Evolutionary conservation across 2,797 vertebrate genomes (phyloP).

Genomic region (Clarias pachynema): DNA sequence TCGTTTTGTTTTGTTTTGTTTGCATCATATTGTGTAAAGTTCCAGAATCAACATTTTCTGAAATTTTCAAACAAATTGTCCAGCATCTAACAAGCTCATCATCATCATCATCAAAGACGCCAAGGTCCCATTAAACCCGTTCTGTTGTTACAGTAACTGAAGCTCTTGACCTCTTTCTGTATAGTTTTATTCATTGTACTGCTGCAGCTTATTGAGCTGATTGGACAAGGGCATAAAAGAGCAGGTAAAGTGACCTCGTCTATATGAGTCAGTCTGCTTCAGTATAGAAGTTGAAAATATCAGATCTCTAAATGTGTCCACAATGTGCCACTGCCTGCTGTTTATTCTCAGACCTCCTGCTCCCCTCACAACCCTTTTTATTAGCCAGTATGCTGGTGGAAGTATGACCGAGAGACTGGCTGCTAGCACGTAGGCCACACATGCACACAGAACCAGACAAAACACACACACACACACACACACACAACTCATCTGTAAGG

Average conservation of each 20-base stretch:
- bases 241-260: not conserved
- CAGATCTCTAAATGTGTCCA: constrained; percentile 50
- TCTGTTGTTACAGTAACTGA: not conserved
- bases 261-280: not conserved
- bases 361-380: constrained; percentile 67
- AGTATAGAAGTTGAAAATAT: not conserved
- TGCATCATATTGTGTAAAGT: not conserved
- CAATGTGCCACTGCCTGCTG: constrained; percentile 64
- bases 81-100: too few relatives aligned
- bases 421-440: constrained; percentile 47
- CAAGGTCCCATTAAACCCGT: not conserved
- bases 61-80: too few relatives aligned
- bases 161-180: too few relatives aligned
- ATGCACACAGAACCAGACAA: constrained; percentile 14
- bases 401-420: constrained; percentile 49
- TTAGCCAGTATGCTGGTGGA: constrained; percentile 59
- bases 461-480: constrained; percentile 39
- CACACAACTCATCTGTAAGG: constrained; percentile 51
- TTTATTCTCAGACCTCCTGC: constrained; percentile 61
- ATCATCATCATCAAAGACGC: not conserved
- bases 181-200: not conserved
- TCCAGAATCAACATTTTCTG: not conserved
- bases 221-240: not conserved
- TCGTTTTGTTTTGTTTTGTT: not conserved
- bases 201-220: not conserved